Evolutionary conservation across 1,140 invertebrate species (phyloP), one percentile per base, ranked within the genome.

Genomic region (fruit fly (Drosophila melanogaster)): DNA sequence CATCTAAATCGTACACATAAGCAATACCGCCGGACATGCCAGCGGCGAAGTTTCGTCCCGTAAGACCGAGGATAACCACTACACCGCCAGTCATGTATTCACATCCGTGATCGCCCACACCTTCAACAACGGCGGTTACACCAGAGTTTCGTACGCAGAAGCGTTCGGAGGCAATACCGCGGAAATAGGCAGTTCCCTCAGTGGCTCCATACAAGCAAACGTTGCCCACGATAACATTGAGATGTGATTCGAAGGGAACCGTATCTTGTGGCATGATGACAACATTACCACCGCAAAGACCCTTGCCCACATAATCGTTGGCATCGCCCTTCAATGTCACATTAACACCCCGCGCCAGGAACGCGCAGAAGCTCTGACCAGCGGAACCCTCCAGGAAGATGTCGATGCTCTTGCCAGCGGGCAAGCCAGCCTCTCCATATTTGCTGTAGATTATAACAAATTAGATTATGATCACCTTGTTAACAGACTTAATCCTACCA

Each of bases 311-410:
- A 93, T 99, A 99, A 93, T 99, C 99, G 93, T 99, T 99, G 49
- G 98, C 96, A 93, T 99, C 99, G 54, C 99, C 99, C 93, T 99
- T 98, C 4, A 99, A 94, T 11, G 95, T 97, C 1, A 99, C 96
- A 73, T 95, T 95, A 62, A 99, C 94, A 33, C 99, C 99, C 66
- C 95, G 96, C 0, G 96, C 95, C 67, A 99, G 93, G 93, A 99
- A 99, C n/a, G 98, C 98, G 92, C 99, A 98, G 93, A 99, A 99
- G 91, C 98, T 99, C 93, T 99, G 99, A 33, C 99, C 99, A 26
- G 98, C 99, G n/a, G 98, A 98, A 8, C 99, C 99, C 69, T 93
- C 96, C 35, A 99, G 92, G 50, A 94, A 95, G 40, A 99, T 97
- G 75, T 97, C 95, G 62, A 99, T 97, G 70, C 95, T 96, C 71